These are phyloP conservation scores for Gyps fulvus DNA, from an alignment of 2,113 vertebrate genomes.

Conservation along the genomic window DNA sequence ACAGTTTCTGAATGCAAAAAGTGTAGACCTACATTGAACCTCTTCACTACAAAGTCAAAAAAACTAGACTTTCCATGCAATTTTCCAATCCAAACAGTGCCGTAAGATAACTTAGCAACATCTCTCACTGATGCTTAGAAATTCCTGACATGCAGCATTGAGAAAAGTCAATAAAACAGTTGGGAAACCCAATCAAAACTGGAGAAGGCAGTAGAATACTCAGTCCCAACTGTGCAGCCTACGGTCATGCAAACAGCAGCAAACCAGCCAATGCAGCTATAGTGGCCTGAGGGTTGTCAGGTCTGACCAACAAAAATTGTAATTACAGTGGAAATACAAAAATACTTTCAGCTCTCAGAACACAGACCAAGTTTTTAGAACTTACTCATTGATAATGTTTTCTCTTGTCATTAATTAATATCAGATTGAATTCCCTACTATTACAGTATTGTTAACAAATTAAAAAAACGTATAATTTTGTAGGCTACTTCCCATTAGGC, in stretches of 20 bases:
- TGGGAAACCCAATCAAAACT: not conserved
- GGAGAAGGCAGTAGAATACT: not conserved
- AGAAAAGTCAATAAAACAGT: accelerated
- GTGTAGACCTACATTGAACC: accelerated
- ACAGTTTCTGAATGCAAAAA: not conserved
- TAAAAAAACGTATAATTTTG: slow-evolving; percentile 44
- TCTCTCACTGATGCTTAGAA: accelerated
- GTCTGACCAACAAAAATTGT: not conserved
- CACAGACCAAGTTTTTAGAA: not conserved
- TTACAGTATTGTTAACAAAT: slow-evolving; percentile 67
- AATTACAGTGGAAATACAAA: not conserved
- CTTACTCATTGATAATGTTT: not conserved
- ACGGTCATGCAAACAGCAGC: accelerated
- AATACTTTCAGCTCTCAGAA: not conserved
- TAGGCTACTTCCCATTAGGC: slow-evolving; percentile 56
- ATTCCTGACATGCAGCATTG: accelerated
- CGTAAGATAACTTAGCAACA: not conserved
- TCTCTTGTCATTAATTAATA: slow-evolving; percentile 53
- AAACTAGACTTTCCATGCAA: not conserved
- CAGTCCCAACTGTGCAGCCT: accelerated
- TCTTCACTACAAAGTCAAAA: not conserved
- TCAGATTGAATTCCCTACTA: slow-evolving; percentile 61
- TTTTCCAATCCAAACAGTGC: accelerated
- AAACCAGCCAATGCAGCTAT: not conserved
- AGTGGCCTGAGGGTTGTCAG: not conserved